Evolutionary conservation across 2,888 invertebrate species (phyloP).

Genomic region (Tachina lurida): DNA sequence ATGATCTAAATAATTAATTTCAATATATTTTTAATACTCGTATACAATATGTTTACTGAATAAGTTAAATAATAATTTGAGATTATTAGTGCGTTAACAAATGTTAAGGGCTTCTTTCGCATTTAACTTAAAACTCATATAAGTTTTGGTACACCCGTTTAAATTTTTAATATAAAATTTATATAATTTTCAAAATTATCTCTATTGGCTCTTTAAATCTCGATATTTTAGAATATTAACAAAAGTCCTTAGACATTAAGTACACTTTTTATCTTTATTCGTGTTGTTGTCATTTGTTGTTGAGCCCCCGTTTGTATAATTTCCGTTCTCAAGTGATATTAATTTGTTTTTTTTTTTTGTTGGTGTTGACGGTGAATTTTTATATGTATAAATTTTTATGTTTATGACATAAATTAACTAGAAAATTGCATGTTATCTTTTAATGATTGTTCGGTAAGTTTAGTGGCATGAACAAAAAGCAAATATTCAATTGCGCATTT

Average conservation of each 20-base stretch:
- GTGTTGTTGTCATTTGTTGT: slow-evolving; percentile 32
- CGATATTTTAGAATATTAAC: slow-evolving; percentile 14
- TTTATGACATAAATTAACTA: slow-evolving; percentile 73
- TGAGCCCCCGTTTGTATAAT: slow-evolving; percentile 40
- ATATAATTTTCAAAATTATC: background rate
- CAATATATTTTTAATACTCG: too few species aligned
- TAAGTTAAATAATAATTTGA: too few species aligned
- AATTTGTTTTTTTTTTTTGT: slow-evolving; percentile 51
- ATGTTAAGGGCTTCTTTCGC: too few species aligned
- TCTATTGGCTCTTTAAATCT: background rate
- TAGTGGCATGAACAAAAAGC: slow-evolving; percentile 24
- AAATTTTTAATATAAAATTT: too few species aligned
- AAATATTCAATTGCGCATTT: slow-evolving; percentile 39
- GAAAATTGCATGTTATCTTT: slow-evolving; percentile 72
- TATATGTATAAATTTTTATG: slow-evolving; percentile 54
- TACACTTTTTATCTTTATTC: slow-evolving; percentile 2
- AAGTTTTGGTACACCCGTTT: too few species aligned
- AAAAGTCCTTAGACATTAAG: slow-evolving; percentile 33
- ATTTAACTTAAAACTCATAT: too few species aligned
- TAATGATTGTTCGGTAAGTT: slow-evolving; percentile 58
- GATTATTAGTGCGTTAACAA: too few species aligned
- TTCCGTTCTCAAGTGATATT: slow-evolving; percentile 55
- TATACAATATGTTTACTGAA: too few species aligned
- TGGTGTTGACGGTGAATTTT: background rate
- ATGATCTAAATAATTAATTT: too few species aligned